Conservation (phyloP, 2,797 vertebrate genomes). For the Paratrypauchen microcephalus region DNA sequence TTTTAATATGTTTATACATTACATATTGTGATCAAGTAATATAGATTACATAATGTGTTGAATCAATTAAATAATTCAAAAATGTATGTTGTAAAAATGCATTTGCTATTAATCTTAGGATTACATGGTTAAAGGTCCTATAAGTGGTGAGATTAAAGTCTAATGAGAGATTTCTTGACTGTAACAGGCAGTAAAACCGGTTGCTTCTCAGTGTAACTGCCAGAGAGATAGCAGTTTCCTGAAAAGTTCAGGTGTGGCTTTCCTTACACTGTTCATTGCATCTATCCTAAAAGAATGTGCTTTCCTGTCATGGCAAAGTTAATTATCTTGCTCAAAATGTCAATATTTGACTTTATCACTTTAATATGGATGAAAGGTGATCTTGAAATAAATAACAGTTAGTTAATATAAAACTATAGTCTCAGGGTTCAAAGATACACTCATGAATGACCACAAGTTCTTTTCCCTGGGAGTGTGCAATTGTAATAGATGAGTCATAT, state of each 20-base stretch:
- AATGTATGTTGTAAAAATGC: background rate
- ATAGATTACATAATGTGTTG: background rate
- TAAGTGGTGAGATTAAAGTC: conserved; percentile 10
- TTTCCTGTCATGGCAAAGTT: conserved; percentile 32
- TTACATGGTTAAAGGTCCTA: background rate
- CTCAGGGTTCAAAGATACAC: conserved; percentile 41
- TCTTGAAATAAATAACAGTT: background rate
- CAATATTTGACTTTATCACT: conserved; percentile 39
- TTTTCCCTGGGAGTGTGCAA: conserved; percentile 49
- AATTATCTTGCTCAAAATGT: conserved; percentile 40
- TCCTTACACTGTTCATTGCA: conserved; percentile 52
- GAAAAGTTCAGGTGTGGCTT: conserved; percentile 75
- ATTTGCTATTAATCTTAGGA: background rate
- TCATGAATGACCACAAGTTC: conserved; percentile 35
- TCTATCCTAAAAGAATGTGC: conserved; percentile 37
- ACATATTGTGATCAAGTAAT: background rate
- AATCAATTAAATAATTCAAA: background rate
- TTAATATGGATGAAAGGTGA: conserved; percentile 19
- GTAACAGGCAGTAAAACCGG: conserved; percentile 60
- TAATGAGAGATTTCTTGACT: conserved; percentile 38
- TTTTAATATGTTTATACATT: background rate
- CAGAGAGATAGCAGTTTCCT: conserved; percentile 73
- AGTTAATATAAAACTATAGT: conserved; percentile 50
- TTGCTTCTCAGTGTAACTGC: conserved; percentile 63
- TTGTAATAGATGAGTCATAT: conserved; percentile 62